Percentiles rank a stretch among this genome's conserved stretches.
These are phyloP conservation scores for Lasiommata megera DNA, from an alignment of 2,888 invertebrate genomes.

Conservation along the genomic window DNA sequence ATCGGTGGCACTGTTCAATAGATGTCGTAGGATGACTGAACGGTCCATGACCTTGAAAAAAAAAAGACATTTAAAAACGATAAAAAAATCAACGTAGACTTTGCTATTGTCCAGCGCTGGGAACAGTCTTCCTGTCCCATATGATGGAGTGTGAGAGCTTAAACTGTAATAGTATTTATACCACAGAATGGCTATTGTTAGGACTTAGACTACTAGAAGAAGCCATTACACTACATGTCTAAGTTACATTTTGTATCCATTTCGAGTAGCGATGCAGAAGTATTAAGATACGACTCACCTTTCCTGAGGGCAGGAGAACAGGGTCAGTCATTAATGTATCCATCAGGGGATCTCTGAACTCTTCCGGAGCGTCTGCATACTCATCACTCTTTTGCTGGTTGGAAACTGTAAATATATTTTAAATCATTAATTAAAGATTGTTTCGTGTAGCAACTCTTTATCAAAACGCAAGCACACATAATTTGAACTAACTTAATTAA, in stretches of 20 bases:
- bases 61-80: neutral
- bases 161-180: no score
- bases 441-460: no score
- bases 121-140: no score
- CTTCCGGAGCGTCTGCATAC: constrained; percentile 97
- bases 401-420: constrained; percentile 72
- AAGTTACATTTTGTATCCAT: no score
- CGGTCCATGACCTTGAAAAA: constrained; percentile 91
- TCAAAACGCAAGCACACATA: no score
- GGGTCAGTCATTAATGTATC: constrained; percentile 98
- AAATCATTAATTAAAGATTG: neutral
- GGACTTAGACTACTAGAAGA: no score
- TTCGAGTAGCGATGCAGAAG: neutral
- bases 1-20: constrained; percentile 97
- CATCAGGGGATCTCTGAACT: constrained; percentile 98
- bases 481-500: no score
- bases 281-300: constrained; percentile 53
- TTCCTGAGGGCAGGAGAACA: constrained; percentile 94
- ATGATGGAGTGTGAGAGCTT: no score
- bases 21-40: constrained; percentile 94
- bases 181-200: no score
- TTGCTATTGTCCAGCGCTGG: no score
- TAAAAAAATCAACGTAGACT: neutral
- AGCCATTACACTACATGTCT: no score
- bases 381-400: constrained; percentile 95